Conservation (phyloP, 2,888 invertebrate genomes). For the Platypus cylindrus region DNA sequence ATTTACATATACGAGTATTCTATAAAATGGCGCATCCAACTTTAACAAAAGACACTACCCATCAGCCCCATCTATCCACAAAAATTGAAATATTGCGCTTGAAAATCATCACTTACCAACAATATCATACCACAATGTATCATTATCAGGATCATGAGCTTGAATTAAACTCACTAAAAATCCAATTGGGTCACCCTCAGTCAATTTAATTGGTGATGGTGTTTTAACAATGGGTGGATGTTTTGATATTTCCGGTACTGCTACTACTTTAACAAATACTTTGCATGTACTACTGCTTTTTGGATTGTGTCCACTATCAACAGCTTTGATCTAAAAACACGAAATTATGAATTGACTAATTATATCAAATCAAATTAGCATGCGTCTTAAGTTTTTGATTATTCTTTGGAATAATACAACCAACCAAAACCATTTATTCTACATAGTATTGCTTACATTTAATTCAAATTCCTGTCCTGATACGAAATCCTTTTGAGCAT, state of each 20-base stretch:
- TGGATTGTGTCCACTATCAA: conserved; percentile 67
- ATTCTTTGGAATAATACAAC: background rate
- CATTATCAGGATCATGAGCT: conserved; percentile 75
- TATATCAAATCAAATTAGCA: too few species aligned
- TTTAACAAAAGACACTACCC: too few species aligned
- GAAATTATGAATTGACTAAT: too few species aligned
- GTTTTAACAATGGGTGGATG: conserved; percentile 51
- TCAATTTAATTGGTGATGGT: conserved; percentile 58
- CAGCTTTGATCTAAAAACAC: conserved; percentile 59
- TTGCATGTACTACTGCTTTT: conserved; percentile 62
- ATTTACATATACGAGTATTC: too few species aligned
- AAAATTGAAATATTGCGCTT: too few species aligned
- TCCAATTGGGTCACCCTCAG: conserved; percentile 78
- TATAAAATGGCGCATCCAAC: too few species aligned
- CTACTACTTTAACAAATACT: conserved; percentile 55
- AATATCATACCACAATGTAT: conserved; percentile 85
- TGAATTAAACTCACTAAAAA: conserved; percentile 76
- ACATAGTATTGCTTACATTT: conserved; percentile 42
- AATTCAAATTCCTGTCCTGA: conserved; percentile 55
- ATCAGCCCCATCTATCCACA: too few species aligned
- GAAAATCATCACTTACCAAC: conserved; percentile 63
- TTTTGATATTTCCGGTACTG: conserved; percentile 44
- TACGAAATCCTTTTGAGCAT: conserved; percentile 57
- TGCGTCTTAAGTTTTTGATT: too few species aligned
- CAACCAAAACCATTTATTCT: too few species aligned